Evolutionary conservation across 1,140 invertebrate species (phyloP).

Genomic region (Drosophila littoralis): DNA sequence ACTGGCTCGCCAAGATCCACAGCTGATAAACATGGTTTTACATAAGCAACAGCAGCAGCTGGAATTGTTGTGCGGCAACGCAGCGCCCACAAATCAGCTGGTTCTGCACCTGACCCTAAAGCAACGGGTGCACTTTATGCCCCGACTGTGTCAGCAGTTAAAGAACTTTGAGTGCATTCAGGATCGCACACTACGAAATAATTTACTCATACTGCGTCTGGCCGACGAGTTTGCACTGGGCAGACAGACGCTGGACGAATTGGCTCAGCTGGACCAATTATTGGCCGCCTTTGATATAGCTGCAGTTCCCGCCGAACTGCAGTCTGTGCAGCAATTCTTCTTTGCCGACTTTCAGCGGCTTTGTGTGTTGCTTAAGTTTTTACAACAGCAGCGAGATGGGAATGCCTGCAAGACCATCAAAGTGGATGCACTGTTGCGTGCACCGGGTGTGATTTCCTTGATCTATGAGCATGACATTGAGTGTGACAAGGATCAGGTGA

Average conservation of each 20-base stretch:
- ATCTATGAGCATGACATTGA: slow-evolving; percentile 64
- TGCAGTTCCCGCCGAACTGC: slow-evolving; percentile 48
- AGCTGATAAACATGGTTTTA: slow-evolving; percentile 46
- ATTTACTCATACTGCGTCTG: slow-evolving; percentile 66
- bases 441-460: slow-evolving; percentile 53
- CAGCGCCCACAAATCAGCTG: slow-evolving; percentile 45
- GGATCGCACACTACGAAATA: slow-evolving; percentile 63
- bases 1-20: slow-evolving; percentile 45
- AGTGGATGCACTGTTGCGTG: slow-evolving; percentile 59
- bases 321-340: slow-evolving; percentile 69
- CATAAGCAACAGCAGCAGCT: slow-evolving; percentile 21
- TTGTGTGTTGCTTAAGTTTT: slow-evolving; percentile 55
- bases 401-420: slow-evolving; percentile 51
- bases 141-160: slow-evolving; percentile 54
- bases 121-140: slow-evolving; percentile 63
- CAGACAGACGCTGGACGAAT: slow-evolving; percentile 58
- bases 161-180: slow-evolving; percentile 54
- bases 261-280: slow-evolving; percentile 54
- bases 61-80: slow-evolving; percentile 18
- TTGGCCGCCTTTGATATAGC: slow-evolving; percentile 49
- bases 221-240: slow-evolving; percentile 68
- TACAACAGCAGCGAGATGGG: slow-evolving; percentile 40
- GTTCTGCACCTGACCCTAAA: slow-evolving; percentile 53
- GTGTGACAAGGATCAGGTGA: slow-evolving; percentile 53
- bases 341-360: slow-evolving; percentile 75